Conservation (phyloP, 2,113 vertebrate genomes). For the Callochromis pleurospilus region DNA sequence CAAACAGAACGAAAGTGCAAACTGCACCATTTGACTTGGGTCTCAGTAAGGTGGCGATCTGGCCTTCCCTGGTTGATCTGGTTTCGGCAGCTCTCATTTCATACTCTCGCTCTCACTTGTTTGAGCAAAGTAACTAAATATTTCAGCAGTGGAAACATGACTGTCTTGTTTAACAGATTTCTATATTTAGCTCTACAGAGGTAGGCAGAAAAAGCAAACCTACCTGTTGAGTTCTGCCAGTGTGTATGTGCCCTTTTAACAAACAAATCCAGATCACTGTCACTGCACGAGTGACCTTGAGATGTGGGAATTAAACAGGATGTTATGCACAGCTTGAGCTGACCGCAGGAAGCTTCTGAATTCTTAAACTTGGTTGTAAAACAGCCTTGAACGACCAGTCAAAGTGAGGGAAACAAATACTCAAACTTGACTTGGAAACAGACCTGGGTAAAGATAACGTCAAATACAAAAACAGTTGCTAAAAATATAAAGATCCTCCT, state of each 20-base stretch:
- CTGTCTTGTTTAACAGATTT: slow-evolving; percentile 44
- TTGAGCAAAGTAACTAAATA: slow-evolving; percentile 49
- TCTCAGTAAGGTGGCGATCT: not conserved
- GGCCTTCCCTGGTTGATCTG: slow-evolving; percentile 8
- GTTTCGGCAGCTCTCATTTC: slow-evolving; percentile 18
- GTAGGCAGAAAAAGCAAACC: slow-evolving; percentile 4
- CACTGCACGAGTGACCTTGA: slow-evolving; percentile 55
- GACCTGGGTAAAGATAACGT: not conserved
- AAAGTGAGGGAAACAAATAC: not conserved
- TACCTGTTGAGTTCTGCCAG: slow-evolving; percentile 43
- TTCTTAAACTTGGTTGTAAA: slow-evolving; percentile 27
- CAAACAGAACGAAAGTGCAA: slow-evolving; percentile 15
- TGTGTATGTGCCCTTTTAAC: not conserved
- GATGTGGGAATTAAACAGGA: slow-evolving; percentile 33
- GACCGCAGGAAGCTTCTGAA: not conserved
- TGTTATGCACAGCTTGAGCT: slow-evolving; percentile 41
- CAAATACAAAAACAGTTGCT: not conserved
- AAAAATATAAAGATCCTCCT: not conserved
- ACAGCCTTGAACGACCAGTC: not conserved
- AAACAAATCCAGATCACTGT: slow-evolving; percentile 11
- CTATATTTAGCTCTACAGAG: slow-evolving; percentile 42
- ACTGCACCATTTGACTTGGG: slow-evolving; percentile 14
- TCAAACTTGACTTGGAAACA: not conserved
- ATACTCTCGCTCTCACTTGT: slow-evolving; percentile 38
- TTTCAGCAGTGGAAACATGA: slow-evolving; percentile 50